phyloP scores from a whole-genome alignment of 2,797 vertebrate genomes.

The Alfaro cultratus region DNA sequence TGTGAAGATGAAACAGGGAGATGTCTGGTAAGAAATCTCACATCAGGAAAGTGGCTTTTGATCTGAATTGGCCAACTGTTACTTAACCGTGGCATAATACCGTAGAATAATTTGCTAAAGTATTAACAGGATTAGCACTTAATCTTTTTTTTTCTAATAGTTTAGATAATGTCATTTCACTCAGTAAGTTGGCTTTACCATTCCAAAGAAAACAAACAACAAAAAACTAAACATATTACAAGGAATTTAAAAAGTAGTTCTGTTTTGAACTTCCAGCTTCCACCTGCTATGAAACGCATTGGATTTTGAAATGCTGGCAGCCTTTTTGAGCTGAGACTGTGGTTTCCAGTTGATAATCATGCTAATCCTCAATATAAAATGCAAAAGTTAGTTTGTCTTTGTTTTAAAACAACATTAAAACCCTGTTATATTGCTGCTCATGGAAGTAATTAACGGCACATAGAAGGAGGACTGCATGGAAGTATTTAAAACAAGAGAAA shows the following conservation, averaged over 20 bases:
- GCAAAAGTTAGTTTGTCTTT: not conserved
- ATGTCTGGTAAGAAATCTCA: constrained; percentile 87
- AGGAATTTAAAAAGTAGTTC: not conserved
- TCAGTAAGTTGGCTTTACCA: not conserved
- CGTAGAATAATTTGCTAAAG: not conserved
- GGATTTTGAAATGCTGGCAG: not conserved
- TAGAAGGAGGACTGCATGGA: not conserved
- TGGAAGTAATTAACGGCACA: not conserved
- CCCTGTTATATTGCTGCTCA: not conserved
- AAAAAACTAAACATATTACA: not conserved
- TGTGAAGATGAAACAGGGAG: constrained; percentile 89
- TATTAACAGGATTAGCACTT: not conserved
- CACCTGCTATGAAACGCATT: not conserved
- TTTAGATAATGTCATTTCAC: not conserved
- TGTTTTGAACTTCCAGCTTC: not conserved
- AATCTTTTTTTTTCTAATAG: not conserved
- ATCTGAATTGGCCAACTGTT: too few species aligned
- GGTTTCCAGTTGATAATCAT: not conserved
- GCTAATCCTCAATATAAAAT: not conserved
- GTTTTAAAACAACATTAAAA: not conserved
- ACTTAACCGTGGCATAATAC: too few species aligned
- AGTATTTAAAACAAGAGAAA: not conserved
- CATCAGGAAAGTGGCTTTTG: not conserved
- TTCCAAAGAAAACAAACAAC: not conserved
- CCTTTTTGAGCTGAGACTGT: not conserved